Percentiles rank a stretch among this genome's conserved stretches.
phyloP scores from a whole-genome alignment of 2,888 invertebrate species.

The Drosophila melanosoma region DNA sequence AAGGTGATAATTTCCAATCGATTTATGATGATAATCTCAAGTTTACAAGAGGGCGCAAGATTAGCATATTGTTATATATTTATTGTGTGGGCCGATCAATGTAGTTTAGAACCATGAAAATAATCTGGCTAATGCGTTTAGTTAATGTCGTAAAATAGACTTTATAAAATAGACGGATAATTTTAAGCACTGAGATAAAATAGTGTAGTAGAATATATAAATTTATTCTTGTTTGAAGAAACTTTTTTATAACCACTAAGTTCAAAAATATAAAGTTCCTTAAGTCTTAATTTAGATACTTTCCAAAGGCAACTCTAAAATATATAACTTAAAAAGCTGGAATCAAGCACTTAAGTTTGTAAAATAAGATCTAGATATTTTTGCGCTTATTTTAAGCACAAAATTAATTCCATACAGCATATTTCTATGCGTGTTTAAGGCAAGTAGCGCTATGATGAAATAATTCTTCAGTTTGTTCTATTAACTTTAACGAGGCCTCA shows the following conservation, averaged over 20 bases:
- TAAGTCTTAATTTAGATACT: background rate
- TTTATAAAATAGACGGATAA: background rate
- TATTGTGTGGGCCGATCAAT: conserved; percentile 3
- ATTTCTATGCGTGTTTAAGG: background rate
- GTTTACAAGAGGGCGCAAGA: conserved; percentile 36
- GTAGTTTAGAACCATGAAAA: conserved; percentile 10
- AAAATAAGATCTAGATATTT: background rate
- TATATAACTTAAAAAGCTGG: background rate
- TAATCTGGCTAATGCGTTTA: conserved; percentile 33
- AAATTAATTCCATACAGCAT: background rate
- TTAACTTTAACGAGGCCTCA: background rate
- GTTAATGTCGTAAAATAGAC: conserved; percentile 28
- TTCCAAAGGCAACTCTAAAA: background rate
- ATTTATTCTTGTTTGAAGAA: background rate
- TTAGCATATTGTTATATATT: conserved; percentile 48
- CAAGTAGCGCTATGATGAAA: background rate
- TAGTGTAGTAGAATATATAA: background rate
- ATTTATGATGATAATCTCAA: conserved; percentile 59
- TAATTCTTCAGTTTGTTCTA: background rate
- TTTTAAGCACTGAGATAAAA: background rate
- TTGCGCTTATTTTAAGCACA: background rate
- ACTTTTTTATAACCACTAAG: too few species aligned
- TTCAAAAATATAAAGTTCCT: background rate
- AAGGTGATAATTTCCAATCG: conserved; percentile 44
- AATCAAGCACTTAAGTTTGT: background rate